phyloP scores from a whole-genome alignment of 2,888 invertebrate genomes.

The Halictus quadricinctus region DNA sequence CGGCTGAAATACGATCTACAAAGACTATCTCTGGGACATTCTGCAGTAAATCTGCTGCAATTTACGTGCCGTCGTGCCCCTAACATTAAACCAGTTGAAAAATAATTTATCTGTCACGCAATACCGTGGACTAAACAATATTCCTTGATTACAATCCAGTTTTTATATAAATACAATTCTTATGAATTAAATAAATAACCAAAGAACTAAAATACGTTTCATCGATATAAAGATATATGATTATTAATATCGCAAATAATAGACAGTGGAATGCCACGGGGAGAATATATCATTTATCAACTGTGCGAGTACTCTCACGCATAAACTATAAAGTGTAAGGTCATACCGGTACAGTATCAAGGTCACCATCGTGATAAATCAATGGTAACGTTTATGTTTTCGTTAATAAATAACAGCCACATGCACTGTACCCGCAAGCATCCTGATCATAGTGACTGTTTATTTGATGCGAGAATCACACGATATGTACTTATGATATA shows the following conservation, averaged over 20 bases:
- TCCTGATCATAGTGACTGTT: not conserved
- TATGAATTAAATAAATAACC: not conserved
- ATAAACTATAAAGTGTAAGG: not conserved
- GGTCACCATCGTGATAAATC: slow-evolving; percentile 68
- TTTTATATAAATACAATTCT: not conserved
- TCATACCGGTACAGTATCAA: not conserved
- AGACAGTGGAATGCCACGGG: not conserved
- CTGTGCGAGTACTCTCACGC: not conserved
- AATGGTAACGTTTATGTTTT: slow-evolving; percentile 64
- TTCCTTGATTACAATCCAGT: not conserved
- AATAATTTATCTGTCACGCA: not conserved
- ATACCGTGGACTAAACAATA: not conserved
- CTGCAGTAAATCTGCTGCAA: slow-evolving; percentile 13
- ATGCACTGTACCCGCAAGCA: slow-evolving; percentile 29
- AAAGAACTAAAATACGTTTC: not conserved
- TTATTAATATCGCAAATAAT: no score
- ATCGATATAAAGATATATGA: not conserved
- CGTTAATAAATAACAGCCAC: slow-evolving; percentile 66
- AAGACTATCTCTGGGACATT: slow-evolving; percentile 7
- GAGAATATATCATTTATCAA: not conserved
- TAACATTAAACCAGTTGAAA: not conserved
- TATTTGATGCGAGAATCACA: slow-evolving; percentile 22
- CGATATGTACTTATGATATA: no score
- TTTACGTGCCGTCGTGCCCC: not conserved
- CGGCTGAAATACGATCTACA: slow-evolving; percentile 20